Base-by-base conservation (phyloP, 2,113 vertebrate genomes). In the Dicerorhinus sumatrensis region DNA sequence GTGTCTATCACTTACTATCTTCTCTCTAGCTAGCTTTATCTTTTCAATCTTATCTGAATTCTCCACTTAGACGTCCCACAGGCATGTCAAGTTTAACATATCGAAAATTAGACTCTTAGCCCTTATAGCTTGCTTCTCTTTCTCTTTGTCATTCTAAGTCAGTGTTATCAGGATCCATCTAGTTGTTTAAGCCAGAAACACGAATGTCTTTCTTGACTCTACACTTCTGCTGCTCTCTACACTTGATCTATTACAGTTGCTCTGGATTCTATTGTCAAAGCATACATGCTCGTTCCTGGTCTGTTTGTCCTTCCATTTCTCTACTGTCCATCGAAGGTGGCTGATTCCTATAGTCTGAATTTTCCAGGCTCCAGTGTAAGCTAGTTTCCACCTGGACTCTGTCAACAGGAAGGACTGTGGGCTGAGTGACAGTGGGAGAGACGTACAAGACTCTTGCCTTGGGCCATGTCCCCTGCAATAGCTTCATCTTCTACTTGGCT, bases 391-490 rank as follows among this genome's bases (percentile, higher is more conserved):
- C 36, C 27, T 80, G 23, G 33, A 63, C 3, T 31, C 36, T 42
- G 18, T 65, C 29, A 18, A 12, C 36, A 33, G 9, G 20, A 42
- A 33, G 4, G 8, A 14, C 13, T 46, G 5, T 39, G 36, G 46
- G 9, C 27, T 72, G 3, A 51, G 29, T 0, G 0, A 51, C 62
- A 77, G 60, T 11, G 10, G 58, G 60, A 62, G 7, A 65, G 8
- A 65, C 3, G 8, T 23, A 3, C 3, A 9, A 18, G 13, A 8
- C 18, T 87, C n/a, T 62, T 33, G 16, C 3, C 48, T 67, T 27
- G 25, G 12, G 10, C 2, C 23, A 18, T 1, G 6, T n/a, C 6
- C 17, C 56, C 18, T 23, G 4, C 4, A 79, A 14, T 1, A 5
- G 5, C 33, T 51, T 48, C 56, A 16, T 16, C 9, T 13, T 21